These are phyloP conservation scores for Hylyphantes graminicola DNA, from an alignment of 1,140 invertebrate genomes.

Conservation along the genomic window DNA sequence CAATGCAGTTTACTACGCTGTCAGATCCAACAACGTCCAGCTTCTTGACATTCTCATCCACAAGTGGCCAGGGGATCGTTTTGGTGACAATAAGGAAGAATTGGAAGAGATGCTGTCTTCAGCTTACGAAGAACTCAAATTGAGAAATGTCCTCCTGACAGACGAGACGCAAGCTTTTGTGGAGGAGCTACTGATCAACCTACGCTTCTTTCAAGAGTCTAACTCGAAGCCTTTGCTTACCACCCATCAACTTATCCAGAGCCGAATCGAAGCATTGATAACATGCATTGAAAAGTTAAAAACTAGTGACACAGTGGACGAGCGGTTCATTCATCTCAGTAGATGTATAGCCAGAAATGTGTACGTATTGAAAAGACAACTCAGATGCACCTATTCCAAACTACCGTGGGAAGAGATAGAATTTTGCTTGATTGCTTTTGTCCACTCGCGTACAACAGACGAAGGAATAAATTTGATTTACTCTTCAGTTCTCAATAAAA, in stretches of 20 bases:
- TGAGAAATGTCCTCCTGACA: background rate
- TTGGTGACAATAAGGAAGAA: background rate
- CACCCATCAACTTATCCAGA: background rate
- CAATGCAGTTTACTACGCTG: constrained; percentile 35
- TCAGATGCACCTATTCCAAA: constrained; percentile 18
- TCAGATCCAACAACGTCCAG: background rate
- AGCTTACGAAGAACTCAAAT: constrained; percentile 15
- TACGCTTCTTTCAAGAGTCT: background rate
- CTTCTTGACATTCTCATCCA: background rate
- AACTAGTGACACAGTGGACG: background rate
- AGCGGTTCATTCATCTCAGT: background rate
- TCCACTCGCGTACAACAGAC: background rate
- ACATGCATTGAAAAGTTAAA: background rate
- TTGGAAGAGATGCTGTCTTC: constrained; percentile 25
- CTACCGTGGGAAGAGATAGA: constrained; percentile 49
- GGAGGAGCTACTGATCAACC: background rate
- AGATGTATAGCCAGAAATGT: constrained; percentile 22
- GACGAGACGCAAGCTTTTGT: constrained; percentile 15
- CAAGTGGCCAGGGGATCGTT: constrained; percentile 6
- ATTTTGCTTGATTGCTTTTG: constrained; percentile 20
- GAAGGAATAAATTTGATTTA: background rate
- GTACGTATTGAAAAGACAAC: background rate
- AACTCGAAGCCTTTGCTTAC: background rate
- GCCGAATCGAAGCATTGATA: background rate
- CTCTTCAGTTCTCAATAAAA: background rate